Evolutionary conservation across 1,140 invertebrate species (phyloP).

Genomic region (Hyphantria cunea): DNA sequence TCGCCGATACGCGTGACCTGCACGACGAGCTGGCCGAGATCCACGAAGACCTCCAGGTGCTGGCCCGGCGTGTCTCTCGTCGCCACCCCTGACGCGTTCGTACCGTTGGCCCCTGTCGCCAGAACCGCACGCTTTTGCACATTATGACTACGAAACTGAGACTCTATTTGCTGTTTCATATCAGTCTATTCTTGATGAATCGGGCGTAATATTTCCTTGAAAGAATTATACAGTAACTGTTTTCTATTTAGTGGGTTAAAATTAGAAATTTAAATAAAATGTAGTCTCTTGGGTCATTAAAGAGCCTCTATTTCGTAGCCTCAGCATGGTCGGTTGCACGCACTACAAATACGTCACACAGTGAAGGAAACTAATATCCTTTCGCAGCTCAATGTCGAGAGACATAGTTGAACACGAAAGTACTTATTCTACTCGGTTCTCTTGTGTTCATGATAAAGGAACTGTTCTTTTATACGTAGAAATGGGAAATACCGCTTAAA

Average conservation of each 20-base stretch:
- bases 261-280: too few relatives aligned
- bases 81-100: constrained; percentile 71
- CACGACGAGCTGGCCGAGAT: constrained; percentile 75
- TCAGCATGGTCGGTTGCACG: background rate
- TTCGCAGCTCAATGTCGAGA: constrained; percentile 1
- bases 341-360: background rate
- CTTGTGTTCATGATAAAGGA: background rate
- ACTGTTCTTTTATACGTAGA: background rate
- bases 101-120: constrained; percentile 53
- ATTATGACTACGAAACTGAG: background rate
- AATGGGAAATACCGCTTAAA: too few relatives aligned
- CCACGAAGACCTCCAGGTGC: constrained; percentile 79
- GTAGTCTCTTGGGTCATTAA: too few relatives aligned
- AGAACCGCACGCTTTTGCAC: constrained; percentile 30
- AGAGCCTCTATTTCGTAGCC: background rate
- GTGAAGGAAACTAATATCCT: background rate
- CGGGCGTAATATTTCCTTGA: too few relatives aligned
- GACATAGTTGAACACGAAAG: background rate
- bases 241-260: too few relatives aligned
- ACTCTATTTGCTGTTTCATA: too few relatives aligned
- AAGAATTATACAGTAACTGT: too few relatives aligned
- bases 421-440: background rate
- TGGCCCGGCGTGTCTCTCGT: constrained; percentile 66
- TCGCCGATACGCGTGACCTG: constrained; percentile 71
- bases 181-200: too few relatives aligned